Evolutionary conservation across 2,888 invertebrate genomes (phyloP), one percentile per base, ranked within the genome.

Genomic region (Netelia inedita): DNA sequence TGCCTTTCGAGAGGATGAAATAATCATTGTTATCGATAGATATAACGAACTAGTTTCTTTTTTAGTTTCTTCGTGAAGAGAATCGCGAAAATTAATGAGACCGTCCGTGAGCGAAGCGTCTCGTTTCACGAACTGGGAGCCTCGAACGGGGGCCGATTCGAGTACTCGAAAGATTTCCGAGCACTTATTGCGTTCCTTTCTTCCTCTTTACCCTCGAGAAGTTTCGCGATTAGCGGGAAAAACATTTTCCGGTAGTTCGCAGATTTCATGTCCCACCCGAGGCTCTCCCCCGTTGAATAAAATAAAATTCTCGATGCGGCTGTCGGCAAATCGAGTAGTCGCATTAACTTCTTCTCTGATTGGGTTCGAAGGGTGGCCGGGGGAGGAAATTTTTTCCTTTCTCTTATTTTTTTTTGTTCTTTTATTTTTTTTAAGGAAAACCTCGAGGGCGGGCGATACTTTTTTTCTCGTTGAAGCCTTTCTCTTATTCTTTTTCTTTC

Each of bases 81-180:
- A 63, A 61, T 28, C 14, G 43, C 43, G 23, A 74, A 28, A 74
- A 74, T 74, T 63, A 74, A 74, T 74, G 73, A 73, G 61, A 50
- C n/a, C 43, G 35, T 59, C 10, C 43, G 41, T 59, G 61, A 61
- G 46, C 23, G 43, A 28, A 61, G n/a, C 16, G 23, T 43, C 16
- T 28, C 28, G 28, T 46, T 16, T 61, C n/a, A 43, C 21, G n/a
- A 9, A 23, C 11, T 6, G 2, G 5, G 28, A 1, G 16, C 16
- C 21, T n/a, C 28, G n/a, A n/a, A 61, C 41, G 9, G 23, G 14
- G 46, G 11, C 10, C 14, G 46, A 14, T 46, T 46, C 46, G 46
- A 46, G 23, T 14, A 14, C 50, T 50, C 28, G 50, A 50, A 19
- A 14, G 46, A 28, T 41, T 10, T n/a, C 1, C 28, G 28, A 63